Evolutionary conservation across 2,888 invertebrate genomes (phyloP).

Genomic region (Cheilosia vernalis): DNA sequence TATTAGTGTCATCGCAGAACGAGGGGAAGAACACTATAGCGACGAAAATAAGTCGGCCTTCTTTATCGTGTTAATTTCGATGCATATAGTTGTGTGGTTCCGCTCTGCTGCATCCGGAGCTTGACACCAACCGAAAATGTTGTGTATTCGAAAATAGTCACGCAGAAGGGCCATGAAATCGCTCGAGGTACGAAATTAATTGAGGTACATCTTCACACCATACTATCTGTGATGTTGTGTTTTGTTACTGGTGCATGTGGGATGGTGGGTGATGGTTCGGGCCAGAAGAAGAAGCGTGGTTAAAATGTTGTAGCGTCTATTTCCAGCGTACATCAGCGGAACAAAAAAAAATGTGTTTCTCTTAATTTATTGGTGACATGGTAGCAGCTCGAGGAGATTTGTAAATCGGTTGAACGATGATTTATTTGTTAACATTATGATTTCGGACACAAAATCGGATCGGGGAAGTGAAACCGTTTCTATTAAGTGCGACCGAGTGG

Average conservation of each 20-base stretch:
- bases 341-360: background rate
- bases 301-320: slow-evolving; percentile 67
- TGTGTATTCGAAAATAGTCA: slow-evolving; percentile 21
- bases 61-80: slow-evolving; percentile 53
- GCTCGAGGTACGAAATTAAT: slow-evolving; percentile 63
- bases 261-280: background rate
- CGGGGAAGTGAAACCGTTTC: slow-evolving; percentile 18
- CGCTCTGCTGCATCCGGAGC: slow-evolving; percentile 52
- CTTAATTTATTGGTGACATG: slow-evolving; percentile 69
- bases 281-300: slow-evolving; percentile 46
- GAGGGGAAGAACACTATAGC: slow-evolving; percentile 9
- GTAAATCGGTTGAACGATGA: slow-evolving; percentile 65
- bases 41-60: slow-evolving; percentile 64
- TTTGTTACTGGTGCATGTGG: background rate
- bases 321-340: slow-evolving; percentile 13
- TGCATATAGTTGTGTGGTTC: slow-evolving; percentile 33
- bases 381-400: slow-evolving; percentile 62
- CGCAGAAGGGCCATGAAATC: slow-evolving; percentile 56
- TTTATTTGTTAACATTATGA: slow-evolving; percentile 48
- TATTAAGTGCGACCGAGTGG: slow-evolving; percentile 56
- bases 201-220: slow-evolving; percentile 54
- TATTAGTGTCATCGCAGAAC: slow-evolving; percentile 58
- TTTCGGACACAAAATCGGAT: slow-evolving; percentile 28
- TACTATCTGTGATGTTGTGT: slow-evolving; percentile 21
- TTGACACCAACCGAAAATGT: slow-evolving; percentile 51